A percentile compares a stretch with the other conserved stretches of the same genome.
Evolutionary conservation across 2,888 invertebrate genomes (phyloP).

Genomic region (Hypolimnas misippus): DNA sequence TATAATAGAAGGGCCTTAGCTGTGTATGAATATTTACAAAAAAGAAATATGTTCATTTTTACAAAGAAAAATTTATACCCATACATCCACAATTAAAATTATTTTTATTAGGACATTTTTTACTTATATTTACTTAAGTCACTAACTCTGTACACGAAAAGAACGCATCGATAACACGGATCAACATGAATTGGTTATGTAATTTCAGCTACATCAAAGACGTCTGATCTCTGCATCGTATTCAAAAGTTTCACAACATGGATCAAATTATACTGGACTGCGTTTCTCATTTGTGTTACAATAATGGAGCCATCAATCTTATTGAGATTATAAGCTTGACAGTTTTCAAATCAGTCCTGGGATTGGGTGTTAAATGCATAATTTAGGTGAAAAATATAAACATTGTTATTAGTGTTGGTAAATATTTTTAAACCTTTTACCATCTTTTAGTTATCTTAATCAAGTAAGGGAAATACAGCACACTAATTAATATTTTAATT

Average conservation of each 20-base stretch:
- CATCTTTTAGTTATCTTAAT: too few relatives aligned
- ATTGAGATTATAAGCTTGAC: constrained; percentile 45
- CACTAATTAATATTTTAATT: too few relatives aligned
- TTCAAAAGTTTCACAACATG: not conserved
- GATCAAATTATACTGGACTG: constrained; percentile 29
- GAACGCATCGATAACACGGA: constrained; percentile 12
- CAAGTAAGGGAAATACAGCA: too few relatives aligned
- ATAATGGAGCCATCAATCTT: constrained; percentile 47
- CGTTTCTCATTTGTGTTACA: constrained; percentile 40
- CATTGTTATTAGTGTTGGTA: not conserved
- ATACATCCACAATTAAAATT: too few relatives aligned
- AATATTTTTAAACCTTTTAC: not conserved
- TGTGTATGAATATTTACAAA: too few relatives aligned
- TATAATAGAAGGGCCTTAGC: too few relatives aligned
- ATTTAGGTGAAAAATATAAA: constrained; percentile 21
- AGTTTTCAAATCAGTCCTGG: constrained; percentile 43
- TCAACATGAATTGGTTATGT: constrained; percentile 26
- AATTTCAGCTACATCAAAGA: constrained; percentile 28
- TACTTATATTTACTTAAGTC: too few relatives aligned
- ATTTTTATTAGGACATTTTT: too few relatives aligned
- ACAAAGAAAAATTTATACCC: too few relatives aligned
- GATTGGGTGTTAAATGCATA: constrained; percentile 23
- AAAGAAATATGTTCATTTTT: too few relatives aligned
- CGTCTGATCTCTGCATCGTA: constrained; percentile 13
- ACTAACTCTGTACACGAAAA: constrained; percentile 17